Base-by-base conservation (phyloP, 1,140 invertebrate species). In the Argopecten irradians region DNA sequence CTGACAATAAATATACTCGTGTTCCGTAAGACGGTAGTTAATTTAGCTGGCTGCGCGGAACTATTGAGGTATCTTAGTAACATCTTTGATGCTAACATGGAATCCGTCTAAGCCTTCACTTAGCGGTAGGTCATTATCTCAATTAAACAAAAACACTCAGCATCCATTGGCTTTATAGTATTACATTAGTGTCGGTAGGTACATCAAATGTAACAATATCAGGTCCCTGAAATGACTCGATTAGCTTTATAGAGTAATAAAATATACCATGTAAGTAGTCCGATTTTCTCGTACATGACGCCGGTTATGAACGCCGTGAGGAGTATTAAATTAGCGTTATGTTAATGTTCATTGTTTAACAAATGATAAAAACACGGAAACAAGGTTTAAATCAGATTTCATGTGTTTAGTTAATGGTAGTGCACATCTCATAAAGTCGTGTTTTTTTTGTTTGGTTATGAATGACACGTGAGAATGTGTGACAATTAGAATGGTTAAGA, bases 241-340 rank as follows among this genome's bases (percentile, higher is more conserved):
- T 71, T 71, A 71, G n/a, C 55, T 71, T 71, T 71, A 71, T 71
- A 71, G 55, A 71, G 55, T 71, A 71, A 71, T 71, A 71, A 71
- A 71, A 71, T 71, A 71, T 71, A n/a, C 5, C 55, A 71, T 71
- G 55, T 71, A 71, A 71, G 55, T 71, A 71, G 22, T 71, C 14
- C 1, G n/a, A 71, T 71, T 71, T 71, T 71, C 55, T 71, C n/a
- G 16, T 71, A 11, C 28, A 28, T 28, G 55, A 28, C 55, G 55
- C 55, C 55, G 28, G n/a, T 71, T 3, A n/a, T 28, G 55, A 16
- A 71, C 55, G 28, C 22, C 5, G 55, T 71, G 28, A 16, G 55
- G 55, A 28, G n/a, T n/a, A n/a, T 71, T 71, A 71, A 71, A 71
- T 71, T 71, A 71, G 5, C n/a, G 55, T n/a, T n/a, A 16, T 28